Conservation (phyloP, 2,797 vertebrate genomes). For the Arctocebus calabarensis region DNA sequence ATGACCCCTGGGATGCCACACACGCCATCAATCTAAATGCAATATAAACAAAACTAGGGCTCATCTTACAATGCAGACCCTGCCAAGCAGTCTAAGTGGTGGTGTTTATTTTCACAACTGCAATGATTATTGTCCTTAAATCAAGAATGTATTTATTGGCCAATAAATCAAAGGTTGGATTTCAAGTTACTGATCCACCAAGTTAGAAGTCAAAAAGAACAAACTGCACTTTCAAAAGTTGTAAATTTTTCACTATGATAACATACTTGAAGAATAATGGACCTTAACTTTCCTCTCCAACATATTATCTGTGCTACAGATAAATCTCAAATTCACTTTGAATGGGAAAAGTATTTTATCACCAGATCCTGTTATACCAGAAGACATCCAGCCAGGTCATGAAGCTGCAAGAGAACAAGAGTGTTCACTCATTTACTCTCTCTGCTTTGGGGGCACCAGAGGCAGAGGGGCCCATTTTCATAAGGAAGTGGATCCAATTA, state of each 20-base stretch:
- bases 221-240: slow-evolving; percentile 10
- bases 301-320: not conserved
- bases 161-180: slow-evolving; percentile 50
- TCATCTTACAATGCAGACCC: slow-evolving; percentile 30
- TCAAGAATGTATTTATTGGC: slow-evolving; percentile 50
- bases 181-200: slow-evolving; percentile 45
- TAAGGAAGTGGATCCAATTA: not conserved
- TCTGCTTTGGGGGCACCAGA: not conserved
- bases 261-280: not conserved
- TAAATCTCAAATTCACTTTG: not conserved
- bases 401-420: not conserved
- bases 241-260: slow-evolving; percentile 20
- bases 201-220: slow-evolving; percentile 56
- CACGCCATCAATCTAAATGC: slow-evolving; percentile 26
- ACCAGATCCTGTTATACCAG: not conserved
- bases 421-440: not conserved
- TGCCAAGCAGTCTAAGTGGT: not conserved
- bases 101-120: slow-evolving; percentile 48
- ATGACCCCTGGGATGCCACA: not conserved
- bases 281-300: not conserved
- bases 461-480: not conserved
- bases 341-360: not conserved
- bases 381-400: not conserved
- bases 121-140: slow-evolving; percentile 40
- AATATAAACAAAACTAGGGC: not conserved